A percentile compares a stretch with the other conserved stretches of the same genome.
phyloP scores from a whole-genome alignment of 2,888 invertebrate species.

The Allolobophora icterica region DNA sequence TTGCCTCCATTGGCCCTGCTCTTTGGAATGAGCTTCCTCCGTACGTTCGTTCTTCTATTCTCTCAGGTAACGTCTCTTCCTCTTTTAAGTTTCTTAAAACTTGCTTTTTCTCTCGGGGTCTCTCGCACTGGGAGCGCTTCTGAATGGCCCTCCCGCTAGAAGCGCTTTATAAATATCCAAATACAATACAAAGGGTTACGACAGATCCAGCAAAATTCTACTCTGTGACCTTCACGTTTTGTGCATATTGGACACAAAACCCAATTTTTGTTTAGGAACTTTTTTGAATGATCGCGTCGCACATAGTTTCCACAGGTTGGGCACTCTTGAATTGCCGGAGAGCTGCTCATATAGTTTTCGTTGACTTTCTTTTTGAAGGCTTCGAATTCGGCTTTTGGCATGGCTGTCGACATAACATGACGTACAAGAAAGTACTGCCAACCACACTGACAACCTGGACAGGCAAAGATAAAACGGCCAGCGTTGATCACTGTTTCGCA shows the following conservation, averaged over 20 bases:
- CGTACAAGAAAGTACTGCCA: not conserved
- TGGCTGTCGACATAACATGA: not conserved
- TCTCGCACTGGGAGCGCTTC: no score
- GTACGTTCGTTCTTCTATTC: no score
- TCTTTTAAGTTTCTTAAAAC: no score
- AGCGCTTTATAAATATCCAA: no score
- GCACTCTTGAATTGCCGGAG: not conserved
- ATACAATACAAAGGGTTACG: no score
- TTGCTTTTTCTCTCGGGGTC: no score
- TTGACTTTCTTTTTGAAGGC: not conserved
- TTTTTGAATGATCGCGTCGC: not conserved
- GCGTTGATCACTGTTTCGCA: not conserved
- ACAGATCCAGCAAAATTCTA: conserved; percentile 34
- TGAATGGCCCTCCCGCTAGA: no score
- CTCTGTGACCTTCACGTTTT: not conserved
- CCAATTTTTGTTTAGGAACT: not conserved
- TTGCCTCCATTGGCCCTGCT: no score
- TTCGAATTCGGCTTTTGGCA: not conserved
- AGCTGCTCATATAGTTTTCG: not conserved
- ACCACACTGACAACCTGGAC: not conserved
- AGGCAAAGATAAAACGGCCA: not conserved
- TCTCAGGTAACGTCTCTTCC: no score
- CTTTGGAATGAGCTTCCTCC: no score
- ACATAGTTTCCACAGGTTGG: not conserved
- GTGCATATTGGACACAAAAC: conserved; percentile 22